phyloP scores from a whole-genome alignment of 2,888 invertebrate species.

The Nemapogon koenigi region DNA sequence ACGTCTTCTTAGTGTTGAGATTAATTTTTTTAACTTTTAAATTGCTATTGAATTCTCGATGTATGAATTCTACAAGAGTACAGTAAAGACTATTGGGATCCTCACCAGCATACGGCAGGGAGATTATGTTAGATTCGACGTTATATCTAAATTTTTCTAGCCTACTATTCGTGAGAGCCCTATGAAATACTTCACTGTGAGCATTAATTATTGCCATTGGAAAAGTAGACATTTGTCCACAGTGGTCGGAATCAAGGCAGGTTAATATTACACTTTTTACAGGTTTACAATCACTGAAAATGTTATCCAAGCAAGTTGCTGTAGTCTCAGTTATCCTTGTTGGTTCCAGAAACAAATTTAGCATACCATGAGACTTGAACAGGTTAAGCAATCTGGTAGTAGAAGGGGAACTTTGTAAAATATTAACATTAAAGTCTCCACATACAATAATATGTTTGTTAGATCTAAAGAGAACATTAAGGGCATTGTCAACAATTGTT shows the following conservation, averaged over 20 bases:
- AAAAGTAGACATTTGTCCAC: neutral
- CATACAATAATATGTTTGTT: neutral
- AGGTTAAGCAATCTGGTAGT: neutral
- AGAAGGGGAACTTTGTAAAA: neutral
- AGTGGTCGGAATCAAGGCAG: neutral
- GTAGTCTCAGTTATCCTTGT: neutral
- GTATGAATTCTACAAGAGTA: neutral
- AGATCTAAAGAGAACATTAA: neutral
- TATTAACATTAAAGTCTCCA: neutral
- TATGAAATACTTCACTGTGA: neutral
- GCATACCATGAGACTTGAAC: neutral
- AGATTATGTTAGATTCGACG: neutral
- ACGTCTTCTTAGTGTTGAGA: neutral
- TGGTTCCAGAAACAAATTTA: neutral
- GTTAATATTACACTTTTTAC: neutral
- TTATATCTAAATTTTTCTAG: neutral
- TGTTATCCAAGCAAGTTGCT: neutral
- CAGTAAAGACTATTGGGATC: neutral
- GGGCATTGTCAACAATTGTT: neutral
- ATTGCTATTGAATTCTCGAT: neutral
- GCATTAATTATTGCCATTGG: neutral
- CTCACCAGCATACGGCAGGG: neutral
- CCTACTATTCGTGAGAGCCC: neutral
- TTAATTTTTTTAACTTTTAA: neutral
- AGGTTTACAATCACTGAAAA: neutral